Percentiles rank a stretch among this genome's conserved stretches.
These are phyloP conservation scores for Taurulus bubalis DNA, from an alignment of 2,113 vertebrate genomes.

Conservation along the genomic window DNA sequence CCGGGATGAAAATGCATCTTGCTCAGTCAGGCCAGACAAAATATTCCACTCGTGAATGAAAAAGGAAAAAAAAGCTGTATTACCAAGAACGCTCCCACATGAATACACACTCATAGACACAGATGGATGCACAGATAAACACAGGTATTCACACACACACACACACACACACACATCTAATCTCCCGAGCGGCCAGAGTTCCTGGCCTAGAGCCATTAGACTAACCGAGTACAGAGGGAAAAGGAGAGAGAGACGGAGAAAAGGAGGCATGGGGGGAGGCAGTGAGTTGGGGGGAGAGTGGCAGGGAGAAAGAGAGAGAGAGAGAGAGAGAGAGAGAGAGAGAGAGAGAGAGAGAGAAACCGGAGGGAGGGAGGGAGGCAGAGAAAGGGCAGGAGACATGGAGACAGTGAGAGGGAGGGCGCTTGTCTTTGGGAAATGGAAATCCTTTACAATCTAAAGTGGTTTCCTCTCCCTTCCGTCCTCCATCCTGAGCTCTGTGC, in stretches of 20 bases:
- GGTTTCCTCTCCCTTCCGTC: constrained; percentile 88
- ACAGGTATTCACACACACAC: constrained; percentile 8
- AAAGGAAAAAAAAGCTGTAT: constrained; percentile 29
- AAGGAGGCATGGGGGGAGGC: constrained; percentile 28
- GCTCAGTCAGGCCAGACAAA: constrained; percentile 53
- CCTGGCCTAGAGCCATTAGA: constrained; percentile 70
- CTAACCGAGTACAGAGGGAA: constrained; percentile 50
- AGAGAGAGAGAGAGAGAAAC: constrained; percentile 20
- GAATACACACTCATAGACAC: constrained; percentile 30
- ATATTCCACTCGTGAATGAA: constrained; percentile 47
- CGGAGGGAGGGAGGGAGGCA: constrained; percentile 1
- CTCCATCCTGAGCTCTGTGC: constrained; percentile 70
- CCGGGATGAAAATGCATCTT: constrained; percentile 53
- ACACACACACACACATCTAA: constrained; percentile 54
- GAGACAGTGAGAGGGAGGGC: constrained; percentile 65
- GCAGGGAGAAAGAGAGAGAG: not conserved
- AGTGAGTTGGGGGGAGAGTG: constrained; percentile 9
- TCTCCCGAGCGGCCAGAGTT: constrained; percentile 70
- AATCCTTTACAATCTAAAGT: constrained; percentile 89
- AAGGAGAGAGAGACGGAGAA: constrained; percentile 12
- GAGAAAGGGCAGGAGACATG: constrained; percentile 44
- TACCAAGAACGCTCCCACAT: not conserved
- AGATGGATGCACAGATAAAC: constrained; percentile 40
- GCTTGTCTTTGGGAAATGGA: constrained; percentile 90
- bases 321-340: too few relatives aligned